Evolutionary conservation across 2,888 invertebrate genomes (phyloP), one percentile per base, ranked within the genome.

Genomic region (Anoplius nigerrimus): DNA sequence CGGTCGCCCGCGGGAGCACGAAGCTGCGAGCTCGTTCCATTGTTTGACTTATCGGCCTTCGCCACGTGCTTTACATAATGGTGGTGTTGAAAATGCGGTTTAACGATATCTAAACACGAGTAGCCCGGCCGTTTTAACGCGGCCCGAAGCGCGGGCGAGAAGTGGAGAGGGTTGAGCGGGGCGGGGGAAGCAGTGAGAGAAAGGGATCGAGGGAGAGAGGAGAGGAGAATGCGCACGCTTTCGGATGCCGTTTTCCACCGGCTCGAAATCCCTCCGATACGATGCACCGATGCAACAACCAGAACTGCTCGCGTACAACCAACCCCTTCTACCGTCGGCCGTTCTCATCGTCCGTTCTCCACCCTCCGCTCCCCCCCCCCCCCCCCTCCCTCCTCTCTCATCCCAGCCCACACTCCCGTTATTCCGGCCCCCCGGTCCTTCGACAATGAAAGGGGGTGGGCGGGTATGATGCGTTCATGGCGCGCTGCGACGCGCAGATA

Each of bases 61-160:
- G 76, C 87, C 87, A 87, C 86, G 86, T 86, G 86, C 84, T 84
- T 83, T 82, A 83, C 78, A 85, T 88, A 88, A 88, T 87, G 82
- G 83, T 75, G 78, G 78, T 82, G 86, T 86, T 84, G 86, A 86
- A 87, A 88, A 85, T 84, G 87, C 83, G 85, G 86, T 86, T 86
- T 83, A 84, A 84, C 86, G 84, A 87, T 87, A 86, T 86, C 84
- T 85, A 85, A 86, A 86, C 87, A 84, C 80, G 83, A 82, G 84
- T 84, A 78, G 68, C 75, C 76, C 77, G 81, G 78, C 76, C 81
- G 77, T 78, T 78, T 80, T 75, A 74, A 71, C 75, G 71, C 58
- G 72, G 69, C 62, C 34, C 34, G 34, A 34, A 48, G 46, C 34
- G 21, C 51, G 56, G 27, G 20, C 2, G 57, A 57, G 43, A 57